These are phyloP conservation scores for Lophura nycthemera DNA, from an alignment of 2,113 vertebrate species.

Conservation along the genomic window DNA sequence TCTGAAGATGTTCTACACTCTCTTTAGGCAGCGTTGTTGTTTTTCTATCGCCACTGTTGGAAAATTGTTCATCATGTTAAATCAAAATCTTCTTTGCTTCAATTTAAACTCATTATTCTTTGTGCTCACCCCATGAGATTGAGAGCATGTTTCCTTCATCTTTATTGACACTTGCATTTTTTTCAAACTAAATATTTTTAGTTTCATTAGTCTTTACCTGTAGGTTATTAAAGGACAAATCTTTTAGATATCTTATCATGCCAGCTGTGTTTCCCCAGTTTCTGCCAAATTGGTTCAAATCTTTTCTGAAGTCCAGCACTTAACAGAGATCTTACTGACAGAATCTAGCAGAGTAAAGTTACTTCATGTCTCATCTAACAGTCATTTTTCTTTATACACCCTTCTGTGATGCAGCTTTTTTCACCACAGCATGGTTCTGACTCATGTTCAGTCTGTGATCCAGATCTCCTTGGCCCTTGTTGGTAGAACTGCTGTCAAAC, in stretches of 20 bases:
- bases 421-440: not conserved
- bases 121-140: not conserved
- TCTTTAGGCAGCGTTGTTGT: not conserved
- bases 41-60: not conserved
- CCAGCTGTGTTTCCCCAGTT: not conserved
- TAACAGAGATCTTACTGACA: not conserved
- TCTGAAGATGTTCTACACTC: not conserved
- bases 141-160: not conserved
- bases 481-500: not conserved
- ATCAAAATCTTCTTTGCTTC: slow-evolving; percentile 19
- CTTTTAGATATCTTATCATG: not conserved
- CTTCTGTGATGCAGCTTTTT: not conserved
- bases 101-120: slow-evolving; percentile 13
- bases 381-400: not conserved
- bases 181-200: not conserved
- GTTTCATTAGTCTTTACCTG: not conserved
- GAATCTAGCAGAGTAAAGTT: not conserved
- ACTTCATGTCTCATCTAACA: not conserved
- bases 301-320: not conserved
- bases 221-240: not conserved
- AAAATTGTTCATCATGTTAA: not conserved
- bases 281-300: not conserved
- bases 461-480: not conserved
- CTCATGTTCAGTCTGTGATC: not conserved
- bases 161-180: not conserved